These are phyloP conservation scores for Pithys albifrons DNA, from an alignment of 2,113 vertebrate species.

Conservation along the genomic window DNA sequence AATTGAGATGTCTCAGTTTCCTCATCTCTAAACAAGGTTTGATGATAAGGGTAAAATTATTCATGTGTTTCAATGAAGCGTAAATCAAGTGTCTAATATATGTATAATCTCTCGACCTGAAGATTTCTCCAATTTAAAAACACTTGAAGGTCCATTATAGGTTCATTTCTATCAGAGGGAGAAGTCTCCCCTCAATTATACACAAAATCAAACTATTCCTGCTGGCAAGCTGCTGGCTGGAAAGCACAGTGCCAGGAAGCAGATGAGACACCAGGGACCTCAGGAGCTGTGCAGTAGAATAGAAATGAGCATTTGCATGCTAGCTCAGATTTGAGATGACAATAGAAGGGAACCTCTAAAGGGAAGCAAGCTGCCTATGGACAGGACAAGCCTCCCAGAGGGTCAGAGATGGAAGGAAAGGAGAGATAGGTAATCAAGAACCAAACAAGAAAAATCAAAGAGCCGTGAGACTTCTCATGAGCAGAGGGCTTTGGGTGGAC, in stretches of 20 bases:
- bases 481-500: background rate
- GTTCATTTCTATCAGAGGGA: background rate
- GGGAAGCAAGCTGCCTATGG: background rate
- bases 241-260: background rate
- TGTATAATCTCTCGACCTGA: background rate
- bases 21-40: background rate
- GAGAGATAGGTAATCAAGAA: background rate
- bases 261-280: background rate
- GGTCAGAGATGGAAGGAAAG: background rate
- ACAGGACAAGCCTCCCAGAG: background rate
- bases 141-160: background rate
- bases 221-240: background rate
- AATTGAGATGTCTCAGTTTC: background rate
- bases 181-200: background rate
- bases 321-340: background rate
- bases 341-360: background rate
- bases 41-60: background rate
- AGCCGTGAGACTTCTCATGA: fast-evolving
- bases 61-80: background rate
- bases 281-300: background rate
- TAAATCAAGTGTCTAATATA: background rate
- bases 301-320: background rate
- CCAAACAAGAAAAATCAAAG: background rate
- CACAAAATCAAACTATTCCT: background rate
- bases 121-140: background rate